A percentile compares a stretch with the other conserved stretches of the same genome.
These are phyloP conservation scores for Umimayanthus kanabou DNA, from an alignment of 92 coral and sea anemone genomes.

Conservation along the genomic window DNA sequence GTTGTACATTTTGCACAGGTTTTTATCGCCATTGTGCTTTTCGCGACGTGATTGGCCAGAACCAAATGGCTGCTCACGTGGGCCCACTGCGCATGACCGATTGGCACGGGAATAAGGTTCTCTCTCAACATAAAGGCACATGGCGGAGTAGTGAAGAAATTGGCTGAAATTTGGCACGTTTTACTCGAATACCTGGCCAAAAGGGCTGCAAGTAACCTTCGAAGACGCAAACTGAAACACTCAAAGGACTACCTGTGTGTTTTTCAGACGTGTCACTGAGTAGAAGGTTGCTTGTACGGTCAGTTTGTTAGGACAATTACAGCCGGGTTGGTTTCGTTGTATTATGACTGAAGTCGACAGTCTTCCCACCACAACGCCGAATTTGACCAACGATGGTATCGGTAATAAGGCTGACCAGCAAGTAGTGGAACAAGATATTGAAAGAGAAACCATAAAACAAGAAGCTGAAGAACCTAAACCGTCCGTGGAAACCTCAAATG, in stretches of 20 bases:
- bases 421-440: slow-evolving; percentile 39
- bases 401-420: slow-evolving; percentile 37
- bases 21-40: slow-evolving; percentile 32
- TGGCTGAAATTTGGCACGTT: slow-evolving; percentile 66
- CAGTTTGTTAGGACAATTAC: slow-evolving; percentile 69
- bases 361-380: slow-evolving; percentile 76
- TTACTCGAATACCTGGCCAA: slow-evolving; percentile 60
- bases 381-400: slow-evolving; percentile 73
- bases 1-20: slow-evolving; percentile 41
- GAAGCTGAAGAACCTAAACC: slow-evolving; percentile 48
- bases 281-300: slow-evolving; percentile 91
- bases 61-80: slow-evolving; percentile 27
- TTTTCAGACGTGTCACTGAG: slow-evolving; percentile 91
- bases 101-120: slow-evolving; percentile 42
- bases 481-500: slow-evolving; percentile 51
- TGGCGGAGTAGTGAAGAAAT: slow-evolving; percentile 89
- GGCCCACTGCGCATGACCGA: slow-evolving; percentile 35
- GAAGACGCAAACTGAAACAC: slow-evolving; percentile 94
- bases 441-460: slow-evolving; percentile 45
- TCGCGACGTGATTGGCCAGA: slow-evolving; percentile 27
- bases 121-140: slow-evolving; percentile 84
- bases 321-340: slow-evolving; percentile 74
- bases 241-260: slow-evolving; percentile 72
- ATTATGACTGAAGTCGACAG: slow-evolving; percentile 97
- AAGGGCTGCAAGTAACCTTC: slow-evolving; percentile 91